phyloP scores from a whole-genome alignment of 2,113 vertebrate species.

The Lagenorhynchus albirostris region DNA sequence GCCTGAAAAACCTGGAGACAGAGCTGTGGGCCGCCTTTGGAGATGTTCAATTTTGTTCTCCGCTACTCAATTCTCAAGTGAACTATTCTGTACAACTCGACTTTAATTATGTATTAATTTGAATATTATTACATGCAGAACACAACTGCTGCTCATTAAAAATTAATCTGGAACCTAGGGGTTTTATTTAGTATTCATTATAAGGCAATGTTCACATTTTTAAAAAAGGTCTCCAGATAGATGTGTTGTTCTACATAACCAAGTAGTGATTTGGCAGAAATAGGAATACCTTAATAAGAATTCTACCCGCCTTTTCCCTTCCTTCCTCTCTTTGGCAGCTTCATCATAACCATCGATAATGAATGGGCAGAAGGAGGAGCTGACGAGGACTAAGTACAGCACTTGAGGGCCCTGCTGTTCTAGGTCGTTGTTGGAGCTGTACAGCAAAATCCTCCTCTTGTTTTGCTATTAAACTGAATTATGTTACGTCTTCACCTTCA shows the following conservation, averaged over 20 bases:
- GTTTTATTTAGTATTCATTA: constrained; percentile 70
- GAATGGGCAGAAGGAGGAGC: background rate
- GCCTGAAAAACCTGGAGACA: constrained; percentile 43
- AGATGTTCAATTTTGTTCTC: constrained; percentile 51
- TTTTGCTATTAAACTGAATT: background rate
- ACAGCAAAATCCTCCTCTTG: background rate
- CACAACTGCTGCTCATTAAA: constrained; percentile 71
- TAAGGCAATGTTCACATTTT: background rate
- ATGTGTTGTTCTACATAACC: constrained; percentile 44
- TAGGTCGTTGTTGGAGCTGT: background rate
- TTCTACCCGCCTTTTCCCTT: background rate
- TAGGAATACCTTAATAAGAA: constrained; percentile 54
- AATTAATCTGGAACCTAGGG: constrained; percentile 64
- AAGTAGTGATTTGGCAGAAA: constrained; percentile 20
- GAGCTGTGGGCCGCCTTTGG: background rate
- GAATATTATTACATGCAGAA: constrained; percentile 64
- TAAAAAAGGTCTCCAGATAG: constrained; percentile 49
- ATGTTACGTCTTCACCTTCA: background rate
- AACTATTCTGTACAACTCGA: constrained; percentile 67
- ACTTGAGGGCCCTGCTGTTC: constrained; percentile 2
- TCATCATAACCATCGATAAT: background rate
- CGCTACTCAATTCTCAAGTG: constrained; percentile 61
- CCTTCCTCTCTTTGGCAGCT: background rate
- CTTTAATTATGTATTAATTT: constrained; percentile 77
- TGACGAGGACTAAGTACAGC: background rate